A percentile compares a stretch with the other conserved stretches of the same genome.
Conservation (phyloP, 2,888 invertebrate species). For the Ptilodon capucinus region DNA sequence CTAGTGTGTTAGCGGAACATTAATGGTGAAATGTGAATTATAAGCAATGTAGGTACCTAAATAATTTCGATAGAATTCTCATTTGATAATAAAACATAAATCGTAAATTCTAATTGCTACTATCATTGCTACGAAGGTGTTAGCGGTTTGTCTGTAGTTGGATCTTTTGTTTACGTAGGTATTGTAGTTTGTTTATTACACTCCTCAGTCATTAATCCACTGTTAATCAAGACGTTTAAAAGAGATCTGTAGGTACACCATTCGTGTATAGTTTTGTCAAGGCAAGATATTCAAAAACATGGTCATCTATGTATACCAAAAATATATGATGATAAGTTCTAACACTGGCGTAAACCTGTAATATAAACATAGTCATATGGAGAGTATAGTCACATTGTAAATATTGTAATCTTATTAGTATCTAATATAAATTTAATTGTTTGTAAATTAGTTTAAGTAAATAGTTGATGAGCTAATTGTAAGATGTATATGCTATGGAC, state of each 20-base stretch:
- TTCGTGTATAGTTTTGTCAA: constrained; percentile 51
- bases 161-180: constrained; percentile 45
- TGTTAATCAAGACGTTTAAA: constrained; percentile 20
- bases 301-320: not conserved
- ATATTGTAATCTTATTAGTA: not conserved
- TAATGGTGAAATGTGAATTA: constrained; percentile 73
- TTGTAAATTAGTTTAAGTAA: not conserved
- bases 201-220: constrained; percentile 15
- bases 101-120: no score
- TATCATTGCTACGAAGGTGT: constrained; percentile 41
- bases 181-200: constrained; percentile 26
- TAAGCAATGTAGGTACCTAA: constrained; percentile 76
- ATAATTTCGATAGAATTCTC: constrained; percentile 33
- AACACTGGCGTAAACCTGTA: not conserved
- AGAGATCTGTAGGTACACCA: constrained; percentile 7
- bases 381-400: not conserved
- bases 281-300: constrained; percentile 30
- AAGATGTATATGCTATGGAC: not conserved
- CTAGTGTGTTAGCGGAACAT: constrained; percentile 51
- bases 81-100: constrained; percentile 51
- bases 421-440: not conserved
- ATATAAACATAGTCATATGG: not conserved
- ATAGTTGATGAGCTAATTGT: constrained; percentile 1
- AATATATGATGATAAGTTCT: not conserved
- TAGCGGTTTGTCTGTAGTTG: constrained; percentile 48